These are phyloP conservation scores for Coregonus ussuriensis DNA, from an alignment of 2,797 vertebrate genomes.

Conservation along the genomic window DNA sequence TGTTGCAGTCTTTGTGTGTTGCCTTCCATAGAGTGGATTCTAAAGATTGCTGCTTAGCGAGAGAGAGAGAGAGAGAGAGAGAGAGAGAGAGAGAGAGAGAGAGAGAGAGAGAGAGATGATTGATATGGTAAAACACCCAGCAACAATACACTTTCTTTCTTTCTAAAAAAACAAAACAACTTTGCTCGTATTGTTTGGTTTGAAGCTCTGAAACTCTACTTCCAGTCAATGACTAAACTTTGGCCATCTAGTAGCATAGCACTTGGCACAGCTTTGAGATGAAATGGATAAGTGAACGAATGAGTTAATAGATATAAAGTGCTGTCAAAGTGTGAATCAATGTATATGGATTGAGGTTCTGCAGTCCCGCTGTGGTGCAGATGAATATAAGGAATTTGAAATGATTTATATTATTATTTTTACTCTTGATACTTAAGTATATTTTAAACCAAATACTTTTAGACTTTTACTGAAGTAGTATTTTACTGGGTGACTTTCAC, in stretches of 20 bases:
- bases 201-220: constrained; percentile 4
- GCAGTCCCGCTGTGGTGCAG: constrained; percentile 48
- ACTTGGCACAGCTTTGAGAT: constrained; percentile 50
- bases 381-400: too few relatives aligned
- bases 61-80: background rate
- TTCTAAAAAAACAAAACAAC: background rate
- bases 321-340: constrained; percentile 69
- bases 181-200: background rate
- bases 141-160: background rate
- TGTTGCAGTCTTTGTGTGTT: constrained; percentile 24
- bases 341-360: constrained; percentile 69
- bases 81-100: background rate
- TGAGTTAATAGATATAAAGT: constrained; percentile 74
- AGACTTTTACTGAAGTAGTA: too few relatives aligned
- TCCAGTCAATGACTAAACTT: constrained; percentile 50
- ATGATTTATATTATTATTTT: too few relatives aligned
- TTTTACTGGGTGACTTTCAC: too few relatives aligned
- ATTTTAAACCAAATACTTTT: too few relatives aligned
- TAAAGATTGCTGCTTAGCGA: constrained; percentile 27
- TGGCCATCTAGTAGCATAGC: constrained; percentile 32
- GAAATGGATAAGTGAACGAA: constrained; percentile 66
- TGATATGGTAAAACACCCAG: constrained; percentile 31
- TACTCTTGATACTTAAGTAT: too few relatives aligned
- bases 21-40: constrained; percentile 36
- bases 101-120: constrained; percentile 8